These are phyloP conservation scores for Ahaetulla prasina DNA, from an alignment of 2,113 vertebrate genomes.

Conservation along the genomic window DNA sequence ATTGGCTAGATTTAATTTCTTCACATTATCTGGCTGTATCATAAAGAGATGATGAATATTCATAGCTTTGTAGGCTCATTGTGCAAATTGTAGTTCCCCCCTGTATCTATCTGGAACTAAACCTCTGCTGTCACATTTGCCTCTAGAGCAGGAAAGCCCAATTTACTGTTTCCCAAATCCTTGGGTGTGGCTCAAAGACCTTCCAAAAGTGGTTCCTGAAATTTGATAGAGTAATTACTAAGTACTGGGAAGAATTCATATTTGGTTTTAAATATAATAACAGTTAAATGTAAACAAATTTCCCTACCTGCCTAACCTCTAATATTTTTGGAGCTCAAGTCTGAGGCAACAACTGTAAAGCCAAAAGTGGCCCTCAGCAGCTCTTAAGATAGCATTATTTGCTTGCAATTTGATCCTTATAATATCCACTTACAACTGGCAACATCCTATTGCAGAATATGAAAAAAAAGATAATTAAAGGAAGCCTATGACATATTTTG, in stretches of 20 bases:
- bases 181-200: neutral
- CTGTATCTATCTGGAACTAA: neutral
- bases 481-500: neutral
- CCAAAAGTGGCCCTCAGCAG: neutral
- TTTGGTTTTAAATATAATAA: neutral
- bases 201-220: neutral
- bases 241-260: neutral
- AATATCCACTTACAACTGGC: neutral
- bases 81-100: too few relatives aligned
- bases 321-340: neutral
- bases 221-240: neutral
- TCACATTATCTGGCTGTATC: neutral
- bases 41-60: neutral
- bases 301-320: neutral
- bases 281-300: neutral
- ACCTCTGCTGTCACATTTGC: neutral
- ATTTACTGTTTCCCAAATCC: neutral
- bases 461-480: constrained; percentile 22
- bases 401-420: neutral
- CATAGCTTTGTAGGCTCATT: neutral
- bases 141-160: neutral
- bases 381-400: neutral
- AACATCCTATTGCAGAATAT: neutral
- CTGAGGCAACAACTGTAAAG: neutral
- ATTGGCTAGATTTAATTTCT: neutral